Evolutionary conservation across 2,113 vertebrate genomes (phyloP).

Genomic region (Irena cyanogastra): DNA sequence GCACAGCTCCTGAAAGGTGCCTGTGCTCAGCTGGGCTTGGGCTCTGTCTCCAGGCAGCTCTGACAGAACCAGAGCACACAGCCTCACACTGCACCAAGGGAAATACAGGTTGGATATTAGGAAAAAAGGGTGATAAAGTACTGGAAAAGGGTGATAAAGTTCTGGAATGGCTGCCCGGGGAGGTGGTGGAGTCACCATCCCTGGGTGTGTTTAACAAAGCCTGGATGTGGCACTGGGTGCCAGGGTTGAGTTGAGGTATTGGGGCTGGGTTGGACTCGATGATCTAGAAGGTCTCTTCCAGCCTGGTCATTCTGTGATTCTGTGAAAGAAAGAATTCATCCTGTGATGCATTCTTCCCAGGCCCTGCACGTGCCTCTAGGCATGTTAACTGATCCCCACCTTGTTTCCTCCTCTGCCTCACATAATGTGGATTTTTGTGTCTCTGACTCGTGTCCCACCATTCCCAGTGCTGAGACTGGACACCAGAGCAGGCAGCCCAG

Average conservation of each 20-base stretch:
- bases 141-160: not conserved
- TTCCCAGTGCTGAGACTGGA: not conserved
- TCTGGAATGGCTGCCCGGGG: not conserved
- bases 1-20: not conserved
- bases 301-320: not conserved
- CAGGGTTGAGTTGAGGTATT: not conserved
- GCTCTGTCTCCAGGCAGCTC: not conserved
- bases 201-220: not conserved
- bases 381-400: fast-evolving
- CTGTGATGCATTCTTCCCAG: not conserved
- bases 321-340: not conserved
- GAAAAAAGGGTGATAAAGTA: not conserved
- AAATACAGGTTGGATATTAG: not conserved
- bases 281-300: not conserved
- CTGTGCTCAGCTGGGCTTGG: not conserved
- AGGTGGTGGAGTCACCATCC: not conserved
- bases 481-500: not conserved
- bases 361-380: not conserved
- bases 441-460: not conserved
- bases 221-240: not conserved
- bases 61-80: not conserved
- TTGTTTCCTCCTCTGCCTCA: not conserved
- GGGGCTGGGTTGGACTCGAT: not conserved
- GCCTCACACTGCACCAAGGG: not conserved
- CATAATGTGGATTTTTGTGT: not conserved